phyloP scores from a whole-genome alignment of 2,888 invertebrate species.

The Heliconius ismenius region DNA sequence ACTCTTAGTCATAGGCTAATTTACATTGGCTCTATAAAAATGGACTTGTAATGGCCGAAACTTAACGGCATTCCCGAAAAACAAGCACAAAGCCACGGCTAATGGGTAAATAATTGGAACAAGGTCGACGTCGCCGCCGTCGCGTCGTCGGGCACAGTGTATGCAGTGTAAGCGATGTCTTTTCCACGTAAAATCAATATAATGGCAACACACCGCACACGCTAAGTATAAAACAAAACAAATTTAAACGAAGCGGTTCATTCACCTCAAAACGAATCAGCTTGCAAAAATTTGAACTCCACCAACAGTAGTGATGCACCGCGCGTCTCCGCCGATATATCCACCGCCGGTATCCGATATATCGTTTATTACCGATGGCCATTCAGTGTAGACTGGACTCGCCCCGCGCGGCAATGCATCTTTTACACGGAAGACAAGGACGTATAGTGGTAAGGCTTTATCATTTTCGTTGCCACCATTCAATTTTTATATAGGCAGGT shows the following conservation, averaged over 20 bases:
- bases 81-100: constrained; percentile 48
- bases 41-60: constrained; percentile 36
- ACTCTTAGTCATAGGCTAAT: constrained; percentile 31
- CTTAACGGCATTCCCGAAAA: constrained; percentile 46
- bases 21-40: constrained; percentile 35
- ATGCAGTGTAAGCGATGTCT: constrained; percentile 59
- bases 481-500: constrained; percentile 13
- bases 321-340: constrained; percentile 29
- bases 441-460: constrained; percentile 49
- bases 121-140: constrained; percentile 61
- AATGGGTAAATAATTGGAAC: constrained; percentile 66
- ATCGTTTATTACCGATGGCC: constrained; percentile 55
- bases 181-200: constrained; percentile 75
- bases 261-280: constrained; percentile 72
- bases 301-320: constrained; percentile 36
- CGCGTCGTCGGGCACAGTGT: constrained; percentile 53
- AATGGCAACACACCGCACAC: constrained; percentile 50
- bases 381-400: constrained; percentile 55
- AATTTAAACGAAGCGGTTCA: constrained; percentile 38
- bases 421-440: constrained; percentile 61
- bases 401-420: constrained; percentile 63
- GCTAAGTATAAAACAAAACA: constrained; percentile 50
- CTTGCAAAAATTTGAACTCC: constrained; percentile 58
- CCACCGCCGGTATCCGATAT: constrained; percentile 38
- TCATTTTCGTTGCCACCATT: constrained; percentile 32